Evolutionary conservation across 2,888 invertebrate genomes (phyloP).

Genomic region (Drosophila prostipennis): DNA sequence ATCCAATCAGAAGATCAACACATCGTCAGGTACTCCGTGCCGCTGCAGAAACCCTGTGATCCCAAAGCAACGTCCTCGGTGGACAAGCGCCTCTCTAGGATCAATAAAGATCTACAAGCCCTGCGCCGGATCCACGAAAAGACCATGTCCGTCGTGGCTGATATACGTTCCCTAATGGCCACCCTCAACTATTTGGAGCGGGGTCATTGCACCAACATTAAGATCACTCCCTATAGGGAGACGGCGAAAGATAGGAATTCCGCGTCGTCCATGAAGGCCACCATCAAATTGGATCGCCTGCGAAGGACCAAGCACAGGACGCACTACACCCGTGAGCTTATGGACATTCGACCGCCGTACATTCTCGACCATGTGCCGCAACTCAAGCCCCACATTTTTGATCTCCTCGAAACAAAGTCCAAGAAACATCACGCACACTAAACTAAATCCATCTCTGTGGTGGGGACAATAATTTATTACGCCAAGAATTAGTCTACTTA

Average conservation of each 20-base stretch:
- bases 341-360: slow-evolving; percentile 17
- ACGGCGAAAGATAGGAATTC: neutral
- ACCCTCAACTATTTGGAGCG: slow-evolving; percentile 15
- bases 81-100: slow-evolving; percentile 14
- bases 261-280: slow-evolving; percentile 4
- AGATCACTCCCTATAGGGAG: slow-evolving; percentile 26
- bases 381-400: slow-evolving; percentile 29
- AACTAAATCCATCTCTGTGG: slow-evolving; percentile 17
- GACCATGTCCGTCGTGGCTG: slow-evolving; percentile 30
- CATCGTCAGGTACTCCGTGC: neutral
- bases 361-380: slow-evolving; percentile 32
- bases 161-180: slow-evolving; percentile 38
- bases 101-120: neutral
- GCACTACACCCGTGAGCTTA: neutral
- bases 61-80: neutral
- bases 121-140: slow-evolving; percentile 30
- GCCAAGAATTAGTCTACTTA: slow-evolving; percentile 73
- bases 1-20: too few species aligned
- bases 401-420: slow-evolving; percentile 8
- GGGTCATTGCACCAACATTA: neutral
- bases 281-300: slow-evolving; percentile 14
- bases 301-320: slow-evolving; percentile 1
- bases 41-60: slow-evolving; percentile 3
- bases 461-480: slow-evolving; percentile 70
- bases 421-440: neutral